Evolutionary conservation across 2,888 invertebrate species (phyloP).

Genomic region (Isoperla grammatica): DNA sequence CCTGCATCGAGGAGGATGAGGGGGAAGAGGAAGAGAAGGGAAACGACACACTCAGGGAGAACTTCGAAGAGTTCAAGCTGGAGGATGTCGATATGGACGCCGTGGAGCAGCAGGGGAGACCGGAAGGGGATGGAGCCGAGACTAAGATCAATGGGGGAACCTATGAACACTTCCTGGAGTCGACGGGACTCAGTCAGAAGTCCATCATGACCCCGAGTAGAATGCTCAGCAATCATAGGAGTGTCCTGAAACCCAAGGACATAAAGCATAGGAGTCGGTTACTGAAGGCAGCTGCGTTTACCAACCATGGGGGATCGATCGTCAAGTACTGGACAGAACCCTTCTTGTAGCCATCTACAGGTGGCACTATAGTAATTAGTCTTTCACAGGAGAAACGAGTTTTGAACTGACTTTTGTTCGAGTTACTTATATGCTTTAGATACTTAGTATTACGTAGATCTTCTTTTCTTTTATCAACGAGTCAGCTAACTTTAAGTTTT

Average conservation of each 20-base stretch:
- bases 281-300: conserved; percentile 48
- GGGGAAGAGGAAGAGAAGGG: conserved; percentile 44
- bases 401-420: too few relatives aligned
- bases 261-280: conserved; percentile 68
- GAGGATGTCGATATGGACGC: conserved; percentile 60
- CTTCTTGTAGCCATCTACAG: conserved; percentile 38
- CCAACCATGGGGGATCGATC: conserved; percentile 17
- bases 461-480: too few relatives aligned
- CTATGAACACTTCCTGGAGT: conserved; percentile 72
- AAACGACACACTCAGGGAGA: conserved; percentile 66
- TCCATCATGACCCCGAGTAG: conserved; percentile 64
- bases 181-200: conserved; percentile 73
- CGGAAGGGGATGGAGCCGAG: conserved; percentile 33
- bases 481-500: too few relatives aligned
- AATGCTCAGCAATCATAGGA: conserved; percentile 68
- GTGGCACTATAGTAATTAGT: conserved; percentile 14
- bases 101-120: conserved; percentile 34
- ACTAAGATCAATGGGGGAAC: conserved; percentile 36
- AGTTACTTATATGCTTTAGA: too few relatives aligned
- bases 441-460: too few relatives aligned
- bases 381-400: too few relatives aligned
- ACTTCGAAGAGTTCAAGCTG: conserved; percentile 74
- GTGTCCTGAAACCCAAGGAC: conserved; percentile 70
- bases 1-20: conserved; percentile 35
- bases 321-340: conserved; percentile 48